A percentile compares a stretch with the other conserved stretches of the same genome.
Evolutionary conservation across 1,140 invertebrate species (phyloP).

Genomic region (Atta cephalotes): DNA sequence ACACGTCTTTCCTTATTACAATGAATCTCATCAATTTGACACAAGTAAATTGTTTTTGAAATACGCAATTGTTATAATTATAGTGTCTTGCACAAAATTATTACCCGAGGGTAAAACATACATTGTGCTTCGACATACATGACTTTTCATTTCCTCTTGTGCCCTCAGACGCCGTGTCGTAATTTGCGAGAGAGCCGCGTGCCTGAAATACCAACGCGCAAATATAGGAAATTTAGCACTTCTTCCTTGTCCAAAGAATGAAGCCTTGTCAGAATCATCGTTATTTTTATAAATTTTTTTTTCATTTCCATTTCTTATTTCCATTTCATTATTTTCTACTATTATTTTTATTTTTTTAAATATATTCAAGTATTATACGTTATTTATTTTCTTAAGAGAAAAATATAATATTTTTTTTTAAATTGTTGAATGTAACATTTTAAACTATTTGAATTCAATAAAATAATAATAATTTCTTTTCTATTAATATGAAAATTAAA

Average conservation of each 20-base stretch:
- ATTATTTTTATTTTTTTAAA: not conserved
- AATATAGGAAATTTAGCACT: conserved; percentile 4
- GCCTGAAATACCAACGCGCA: conserved; percentile 25
- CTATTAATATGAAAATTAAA: not conserved
- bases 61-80: not conserved
- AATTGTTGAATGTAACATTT: not conserved
- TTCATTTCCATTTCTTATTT: not conserved
- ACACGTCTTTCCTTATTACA: not conserved
- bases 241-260: conserved; percentile 5
- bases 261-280: not conserved
- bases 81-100: conserved; percentile 18
- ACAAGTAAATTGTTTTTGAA: not conserved
- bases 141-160: conserved; percentile 21
- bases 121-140: conserved; percentile 10
- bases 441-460: not conserved
- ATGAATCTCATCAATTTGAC: not conserved
- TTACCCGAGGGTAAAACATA: not conserved
- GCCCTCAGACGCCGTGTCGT: not conserved
- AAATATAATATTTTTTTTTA: not conserved
- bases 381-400: not conserved
- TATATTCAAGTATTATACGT: not conserved
- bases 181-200: conserved; percentile 41
- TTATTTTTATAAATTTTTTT: conserved; percentile 26
- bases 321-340: not conserved
- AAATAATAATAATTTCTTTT: conserved; percentile 1